Conservation (phyloP, 37 sponge, comb jelly and placozoan species). For the Halisarca cf. caerulea region DNA sequence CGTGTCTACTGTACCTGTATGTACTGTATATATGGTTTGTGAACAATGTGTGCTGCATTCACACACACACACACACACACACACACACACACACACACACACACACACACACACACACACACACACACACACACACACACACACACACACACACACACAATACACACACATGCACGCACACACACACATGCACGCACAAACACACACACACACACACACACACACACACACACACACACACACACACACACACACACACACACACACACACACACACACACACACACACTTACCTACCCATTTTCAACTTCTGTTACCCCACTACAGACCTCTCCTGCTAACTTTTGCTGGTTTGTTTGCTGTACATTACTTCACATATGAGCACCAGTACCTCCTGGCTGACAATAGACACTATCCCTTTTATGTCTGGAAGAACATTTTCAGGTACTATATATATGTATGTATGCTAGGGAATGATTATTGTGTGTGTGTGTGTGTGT, state of each 20-base stretch:
- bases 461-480: too few species aligned
- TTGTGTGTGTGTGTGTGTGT: slow-evolving; percentile 16
- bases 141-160: too few species aligned
- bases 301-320: too few species aligned
- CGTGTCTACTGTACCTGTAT: not conserved
- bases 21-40: not conserved
- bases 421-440: slow-evolving; percentile 91
- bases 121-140: too few species aligned
- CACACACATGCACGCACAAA: too few species aligned
- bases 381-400: slow-evolving; percentile 87
- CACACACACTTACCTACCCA: too few species aligned
- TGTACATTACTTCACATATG: slow-evolving; percentile 71
- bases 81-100: not conserved
- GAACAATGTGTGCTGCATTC: not conserved
- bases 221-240: not conserved
- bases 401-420: slow-evolving; percentile 97
- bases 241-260: too few species aligned
- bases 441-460: too few species aligned
- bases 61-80: not conserved
- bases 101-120: not conserved
- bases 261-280: not conserved
- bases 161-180: too few species aligned
- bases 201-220: not conserved
- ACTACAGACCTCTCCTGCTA: not conserved
- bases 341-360: not conserved